These are phyloP conservation scores for Microcebus ravelobensis DNA, from an alignment of 2,113 vertebrate genomes.

Conservation along the genomic window DNA sequence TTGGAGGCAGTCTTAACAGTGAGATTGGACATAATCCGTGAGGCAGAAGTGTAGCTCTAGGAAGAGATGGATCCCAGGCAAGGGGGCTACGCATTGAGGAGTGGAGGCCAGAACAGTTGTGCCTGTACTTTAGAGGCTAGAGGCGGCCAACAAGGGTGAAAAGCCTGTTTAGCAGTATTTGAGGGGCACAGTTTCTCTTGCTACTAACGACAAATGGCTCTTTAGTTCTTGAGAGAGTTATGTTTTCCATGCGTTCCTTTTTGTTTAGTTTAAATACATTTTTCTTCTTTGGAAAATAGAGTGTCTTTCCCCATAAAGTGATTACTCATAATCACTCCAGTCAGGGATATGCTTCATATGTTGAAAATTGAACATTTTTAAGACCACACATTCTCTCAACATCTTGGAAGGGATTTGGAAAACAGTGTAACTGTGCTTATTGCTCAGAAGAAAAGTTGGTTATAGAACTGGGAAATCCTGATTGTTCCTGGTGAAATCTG, in stretches of 20 bases:
- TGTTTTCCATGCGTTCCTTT: background rate
- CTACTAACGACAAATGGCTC: background rate
- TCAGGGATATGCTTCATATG: background rate
- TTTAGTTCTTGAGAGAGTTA: background rate
- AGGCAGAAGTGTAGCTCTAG: background rate
- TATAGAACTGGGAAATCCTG: background rate
- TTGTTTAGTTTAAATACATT: background rate
- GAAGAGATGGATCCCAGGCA: background rate
- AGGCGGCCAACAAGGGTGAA: background rate
- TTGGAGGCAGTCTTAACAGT: background rate
- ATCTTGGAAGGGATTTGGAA: background rate
- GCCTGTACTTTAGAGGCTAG: background rate
- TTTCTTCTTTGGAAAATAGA: background rate
- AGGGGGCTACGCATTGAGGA: too few relatives aligned
- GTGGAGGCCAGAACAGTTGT: rapidly evolving
- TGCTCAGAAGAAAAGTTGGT: background rate
- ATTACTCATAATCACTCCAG: background rate
- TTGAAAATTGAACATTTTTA: background rate
- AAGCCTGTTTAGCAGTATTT: background rate
- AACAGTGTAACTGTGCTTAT: background rate
- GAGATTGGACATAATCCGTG: background rate
- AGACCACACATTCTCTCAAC: background rate
- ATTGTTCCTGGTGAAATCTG: background rate
- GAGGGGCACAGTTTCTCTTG: background rate
- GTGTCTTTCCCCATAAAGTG: background rate